Evolutionary conservation across 1,140 invertebrate species (phyloP).

Genomic region (Carcinoscorpius rotundicauda): DNA sequence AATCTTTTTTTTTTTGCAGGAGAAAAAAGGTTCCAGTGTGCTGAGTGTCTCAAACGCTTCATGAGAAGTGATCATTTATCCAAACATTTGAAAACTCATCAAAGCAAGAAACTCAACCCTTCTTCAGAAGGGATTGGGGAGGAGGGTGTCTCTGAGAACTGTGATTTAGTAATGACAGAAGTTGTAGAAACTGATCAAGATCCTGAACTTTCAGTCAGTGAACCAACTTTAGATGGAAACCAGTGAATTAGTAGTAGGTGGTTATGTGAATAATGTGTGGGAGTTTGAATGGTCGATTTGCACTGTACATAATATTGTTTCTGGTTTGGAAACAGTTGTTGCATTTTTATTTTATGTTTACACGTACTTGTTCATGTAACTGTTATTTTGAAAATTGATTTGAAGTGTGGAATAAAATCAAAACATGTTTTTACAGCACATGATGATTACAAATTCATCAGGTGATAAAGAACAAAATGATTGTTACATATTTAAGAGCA

Average conservation of each 20-base stretch:
- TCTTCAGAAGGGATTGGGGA: constrained; percentile 15
- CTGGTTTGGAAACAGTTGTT: no score
- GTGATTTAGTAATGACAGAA: constrained; percentile 41
- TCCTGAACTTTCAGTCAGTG: constrained; percentile 27
- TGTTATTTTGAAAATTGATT: no score
- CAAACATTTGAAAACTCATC: constrained; percentile 76
- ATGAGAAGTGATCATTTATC: constrained; percentile 78
- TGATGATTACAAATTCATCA: no score
- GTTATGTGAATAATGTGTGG: no score
- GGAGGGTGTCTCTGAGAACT: constrained; percentile 28
- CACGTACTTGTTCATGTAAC: no score
- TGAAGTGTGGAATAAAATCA: no score
- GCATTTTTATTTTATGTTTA: no score
- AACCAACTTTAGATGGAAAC: constrained; percentile 21
- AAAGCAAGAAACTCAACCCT: constrained; percentile 43
- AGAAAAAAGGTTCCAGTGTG: constrained; percentile 75
- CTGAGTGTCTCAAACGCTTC: constrained; percentile 68
- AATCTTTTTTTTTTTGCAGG: constrained; percentile 32
- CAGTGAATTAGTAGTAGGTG: not conserved
- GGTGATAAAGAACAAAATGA: no score
- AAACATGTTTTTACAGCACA: no score
- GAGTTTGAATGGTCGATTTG: no score
- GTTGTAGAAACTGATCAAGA: constrained; percentile 26
- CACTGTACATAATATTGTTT: no score
- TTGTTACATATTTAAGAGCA: no score